phyloP scores from a whole-genome alignment of 2,888 invertebrate genomes.

The Chloroclysta siterata region DNA sequence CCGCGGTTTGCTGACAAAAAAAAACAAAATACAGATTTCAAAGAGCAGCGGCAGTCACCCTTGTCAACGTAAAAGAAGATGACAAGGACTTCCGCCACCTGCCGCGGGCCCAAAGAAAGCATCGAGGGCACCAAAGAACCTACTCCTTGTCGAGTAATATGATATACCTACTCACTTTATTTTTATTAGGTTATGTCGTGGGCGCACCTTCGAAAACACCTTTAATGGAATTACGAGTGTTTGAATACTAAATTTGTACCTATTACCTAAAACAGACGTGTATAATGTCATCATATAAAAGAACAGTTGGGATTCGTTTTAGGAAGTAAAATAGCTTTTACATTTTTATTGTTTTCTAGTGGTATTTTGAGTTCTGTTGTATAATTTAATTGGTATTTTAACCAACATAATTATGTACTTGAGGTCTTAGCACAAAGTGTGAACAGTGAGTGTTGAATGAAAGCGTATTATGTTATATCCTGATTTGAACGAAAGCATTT shows the following conservation, averaged over 20 bases:
- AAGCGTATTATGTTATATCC: too few species aligned
- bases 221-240: conserved; percentile 9
- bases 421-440: too few species aligned
- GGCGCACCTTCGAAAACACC: conserved; percentile 21
- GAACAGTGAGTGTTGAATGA: too few species aligned
- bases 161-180: conserved; percentile 31
- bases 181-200: conserved; percentile 34
- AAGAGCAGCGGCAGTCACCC: conserved; percentile 49
- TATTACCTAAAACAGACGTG: too few species aligned
- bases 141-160: conserved; percentile 20
- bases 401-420: too few species aligned
- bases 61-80: conserved; percentile 56
- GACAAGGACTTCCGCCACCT: conserved; percentile 55
- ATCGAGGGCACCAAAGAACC: conserved; percentile 18
- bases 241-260: neutral
- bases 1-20: neutral
- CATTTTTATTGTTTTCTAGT: too few species aligned
- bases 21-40: conserved; percentile 34
- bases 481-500: too few species aligned
- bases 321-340: too few species aligned
- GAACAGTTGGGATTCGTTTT: too few species aligned
- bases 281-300: too few species aligned
- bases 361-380: too few species aligned
- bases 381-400: too few species aligned
- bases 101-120: conserved; percentile 41